Base-by-base conservation (phyloP, 2,797 vertebrate genomes). In the Malacoctenus gilli region DNA sequence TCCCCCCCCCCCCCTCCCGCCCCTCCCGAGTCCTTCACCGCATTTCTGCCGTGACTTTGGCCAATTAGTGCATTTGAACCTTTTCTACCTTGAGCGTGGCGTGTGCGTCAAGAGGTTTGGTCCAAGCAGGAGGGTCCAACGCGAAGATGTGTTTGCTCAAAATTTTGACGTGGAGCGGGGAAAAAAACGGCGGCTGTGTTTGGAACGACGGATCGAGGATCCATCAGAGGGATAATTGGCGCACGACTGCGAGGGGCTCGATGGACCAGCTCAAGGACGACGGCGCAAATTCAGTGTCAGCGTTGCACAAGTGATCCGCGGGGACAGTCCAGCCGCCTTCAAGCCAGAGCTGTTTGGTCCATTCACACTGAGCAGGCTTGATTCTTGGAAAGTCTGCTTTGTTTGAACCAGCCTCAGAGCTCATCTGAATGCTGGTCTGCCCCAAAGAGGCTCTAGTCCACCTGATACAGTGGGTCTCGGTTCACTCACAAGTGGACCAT, bases 21-120 rank as follows among this genome's bases (percentile, higher is more conserved):
- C n/a, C n/a, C n/a, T n/a, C n/a, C 72, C 79, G 75, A 76, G 90
- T 89, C 80, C 89, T 90, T 90, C 88, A 85, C 81, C 88, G 83
- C 81, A 82, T 88, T 85, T 92, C 87, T 89, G 85, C 73, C 61
- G 82, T 59, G 79, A 87, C 87, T 85, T 80, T 77, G 83, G 84
- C 89, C 91, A 92, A 91, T 93, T 92, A 92, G 88, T 73, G 80
- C 41, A 80, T 79, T 85, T 84, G 91, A 91, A 93, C 83, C 86
- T 83, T 90, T 89, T 89, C n/a, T 91, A 92, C 89, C 89, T 87
- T 89, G 75, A 74, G 77, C 34, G 31, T 43, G 28, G 42, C 15
- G 56, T 3, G 23, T 19, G 44, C 21, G 23, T 37, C 38, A 65
- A 32, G n/a, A 15, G 56, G 51, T n/a, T n/a, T n/a, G n/a, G n/a